These are phyloP conservation scores for Greenwoodochromis staneri DNA, from an alignment of 2,113 vertebrate species.

Conservation along the genomic window DNA sequence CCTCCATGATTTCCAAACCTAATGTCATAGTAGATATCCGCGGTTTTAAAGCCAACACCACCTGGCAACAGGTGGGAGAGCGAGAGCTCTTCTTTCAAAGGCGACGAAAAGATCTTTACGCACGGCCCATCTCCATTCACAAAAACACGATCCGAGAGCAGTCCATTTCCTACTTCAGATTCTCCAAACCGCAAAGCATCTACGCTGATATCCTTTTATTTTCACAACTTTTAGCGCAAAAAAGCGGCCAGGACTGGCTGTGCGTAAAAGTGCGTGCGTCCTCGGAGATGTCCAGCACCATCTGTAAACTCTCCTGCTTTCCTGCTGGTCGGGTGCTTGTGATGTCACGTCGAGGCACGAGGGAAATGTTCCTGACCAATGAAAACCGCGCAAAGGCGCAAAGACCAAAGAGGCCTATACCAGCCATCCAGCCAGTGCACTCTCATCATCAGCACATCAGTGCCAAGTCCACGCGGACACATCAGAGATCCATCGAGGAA, in stretches of 20 bases:
- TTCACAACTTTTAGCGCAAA: neutral
- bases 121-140: constrained; percentile 32
- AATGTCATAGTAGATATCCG: constrained; percentile 72
- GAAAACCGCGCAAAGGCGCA: constrained; percentile 26
- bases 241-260: neutral
- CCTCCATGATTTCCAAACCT: constrained; percentile 73
- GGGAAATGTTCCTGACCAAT: constrained; percentile 60
- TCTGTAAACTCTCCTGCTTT: constrained; percentile 52
- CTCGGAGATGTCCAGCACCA: constrained; percentile 65
- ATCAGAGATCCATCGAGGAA: neutral
- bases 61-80: constrained; percentile 60
- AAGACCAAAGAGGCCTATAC: constrained; percentile 9
- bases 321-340: constrained; percentile 62
- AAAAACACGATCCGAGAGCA: neutral
- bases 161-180: neutral
- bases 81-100: constrained; percentile 3
- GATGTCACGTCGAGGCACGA: constrained; percentile 66
- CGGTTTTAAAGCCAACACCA: constrained; percentile 33
- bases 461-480: constrained; percentile 24
- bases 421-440: constrained; percentile 11
- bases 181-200: neutral
- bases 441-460: constrained; percentile 35
- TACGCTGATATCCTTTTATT: neutral
- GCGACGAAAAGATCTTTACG: constrained; percentile 14
- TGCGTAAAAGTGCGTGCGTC: constrained; percentile 31